Evolutionary conservation across 2,888 invertebrate genomes (phyloP).

Genomic region (Cheilosia scutellata): DNA sequence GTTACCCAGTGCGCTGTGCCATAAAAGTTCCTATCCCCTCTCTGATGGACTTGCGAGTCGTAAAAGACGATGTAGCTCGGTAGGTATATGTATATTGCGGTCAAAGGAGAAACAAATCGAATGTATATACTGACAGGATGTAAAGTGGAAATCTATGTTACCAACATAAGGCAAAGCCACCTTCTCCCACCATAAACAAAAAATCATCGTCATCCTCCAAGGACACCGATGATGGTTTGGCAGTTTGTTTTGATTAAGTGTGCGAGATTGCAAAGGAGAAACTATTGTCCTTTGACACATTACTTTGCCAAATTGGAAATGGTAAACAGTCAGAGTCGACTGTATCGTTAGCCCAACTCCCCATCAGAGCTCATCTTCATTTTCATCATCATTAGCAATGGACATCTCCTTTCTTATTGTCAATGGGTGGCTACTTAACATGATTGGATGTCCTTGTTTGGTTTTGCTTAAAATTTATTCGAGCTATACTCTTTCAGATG

Average conservation of each 20-base stretch:
- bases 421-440: slow-evolving; percentile 52
- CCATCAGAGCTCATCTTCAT: slow-evolving; percentile 40
- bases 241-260: slow-evolving; percentile 59
- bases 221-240: slow-evolving; percentile 19
- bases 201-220: slow-evolving; percentile 26
- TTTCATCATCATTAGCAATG: slow-evolving; percentile 59
- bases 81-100: slow-evolving; percentile 27
- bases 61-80: neutral
- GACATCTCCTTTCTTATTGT: slow-evolving; percentile 29
- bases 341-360: neutral
- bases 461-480: slow-evolving; percentile 28
- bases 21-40: slow-evolving; percentile 28
- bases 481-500: slow-evolving; percentile 24
- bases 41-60: slow-evolving; percentile 47
- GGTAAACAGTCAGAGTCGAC: neutral
- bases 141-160: slow-evolving; percentile 58
- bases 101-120: slow-evolving; percentile 55
- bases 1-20: neutral
- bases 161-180: slow-evolving; percentile 17
- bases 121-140: slow-evolving; percentile 32
- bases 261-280: slow-evolving; percentile 46
- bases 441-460: slow-evolving; percentile 56
- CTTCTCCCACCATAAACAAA: neutral
- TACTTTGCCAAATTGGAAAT: slow-evolving; percentile 28
- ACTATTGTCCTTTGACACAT: slow-evolving; percentile 25